Percentiles rank a stretch among this genome's conserved stretches.
These are phyloP conservation scores for Gerris lacustris DNA, from an alignment of 2,888 invertebrate genomes.

Conservation along the genomic window DNA sequence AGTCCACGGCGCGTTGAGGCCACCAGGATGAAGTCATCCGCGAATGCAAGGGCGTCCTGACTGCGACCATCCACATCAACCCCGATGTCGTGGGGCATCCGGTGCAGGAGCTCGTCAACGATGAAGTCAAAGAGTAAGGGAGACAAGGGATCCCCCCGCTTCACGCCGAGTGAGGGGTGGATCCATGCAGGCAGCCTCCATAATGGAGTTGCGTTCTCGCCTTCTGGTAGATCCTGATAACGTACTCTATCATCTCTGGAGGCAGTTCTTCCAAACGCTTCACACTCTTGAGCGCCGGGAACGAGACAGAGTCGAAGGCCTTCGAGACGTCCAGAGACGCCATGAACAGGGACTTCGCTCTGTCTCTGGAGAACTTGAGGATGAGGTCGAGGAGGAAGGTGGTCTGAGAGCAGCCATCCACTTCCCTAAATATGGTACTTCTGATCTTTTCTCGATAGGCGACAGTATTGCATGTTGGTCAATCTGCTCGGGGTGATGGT, in stretches of 20 bases:
- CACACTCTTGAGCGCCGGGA: constrained; percentile 29
- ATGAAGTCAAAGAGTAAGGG: constrained; percentile 35
- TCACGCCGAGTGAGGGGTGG: constrained; percentile 33
- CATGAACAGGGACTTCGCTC: background rate
- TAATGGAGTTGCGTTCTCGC: constrained; percentile 29
- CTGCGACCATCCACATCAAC: background rate
- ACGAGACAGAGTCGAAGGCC: constrained; percentile 37
- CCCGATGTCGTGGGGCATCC: too few relatives aligned
- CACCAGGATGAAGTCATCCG: constrained; percentile 18
- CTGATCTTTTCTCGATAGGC: too few relatives aligned
- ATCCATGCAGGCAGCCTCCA: constrained; percentile 10
- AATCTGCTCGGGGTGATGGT: too few relatives aligned
- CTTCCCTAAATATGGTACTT: too few relatives aligned
- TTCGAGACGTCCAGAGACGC: constrained; percentile 35
- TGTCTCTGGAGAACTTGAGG: constrained; percentile 19
- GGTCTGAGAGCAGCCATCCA: constrained; percentile 35
- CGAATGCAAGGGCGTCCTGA: constrained; percentile 35
- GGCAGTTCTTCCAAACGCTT: constrained; percentile 35
- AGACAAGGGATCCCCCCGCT: constrained; percentile 37
- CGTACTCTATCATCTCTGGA: constrained; percentile 31
- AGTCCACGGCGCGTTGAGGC: too few relatives aligned
- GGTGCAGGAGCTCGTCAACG: constrained; percentile 23
- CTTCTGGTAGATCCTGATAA: constrained; percentile 34
- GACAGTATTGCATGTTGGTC: too few relatives aligned
- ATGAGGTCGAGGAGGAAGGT: constrained; percentile 31